Base-by-base conservation (phyloP, 2,797 vertebrate species). In the Helostoma temminkii region DNA sequence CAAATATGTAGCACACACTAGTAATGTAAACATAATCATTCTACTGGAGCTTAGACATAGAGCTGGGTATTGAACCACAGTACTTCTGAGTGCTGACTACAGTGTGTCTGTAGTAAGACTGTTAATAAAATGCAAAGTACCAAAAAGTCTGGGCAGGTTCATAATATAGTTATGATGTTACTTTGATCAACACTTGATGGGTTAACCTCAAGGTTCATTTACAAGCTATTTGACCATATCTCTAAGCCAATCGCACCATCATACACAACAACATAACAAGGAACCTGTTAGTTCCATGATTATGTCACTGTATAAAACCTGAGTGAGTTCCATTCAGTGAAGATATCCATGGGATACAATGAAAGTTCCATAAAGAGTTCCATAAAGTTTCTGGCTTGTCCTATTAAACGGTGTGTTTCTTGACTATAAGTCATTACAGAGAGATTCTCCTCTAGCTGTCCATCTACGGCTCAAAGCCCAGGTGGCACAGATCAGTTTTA, bases 321-420 rank as follows among this genome's bases (percentile, higher is more conserved):
- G 48, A 60, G 46, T 28, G 52, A 45, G 21, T 32, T 43, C 26
- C 46, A 22, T 50, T 59, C 36, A 25, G 10, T 36, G 30, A 25
- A 32, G 19, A 32, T 25, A 46, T 4, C 11, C 4, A 6, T 19
- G 43, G 4, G 6, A 58, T 45, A n/a, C 15, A 14, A 18, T 21
- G 21, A 28, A 66, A 15, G 15, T 11, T 5, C 18, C 3, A 10
- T 6, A 47, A 22, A 47, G 10, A 5, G 6, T 24, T 21, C 6
- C 54, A 25, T 25, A 39, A n/a, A 7, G 54, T 50, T 28, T 18
- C 34, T 60, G 30, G 28, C 55, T 60, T 42, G 2, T 48, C 46
- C 36, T 28, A 8, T 37, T 15, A 15, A 37, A 37, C 10, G 10
- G 36, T 15, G 36, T 1, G 5, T 11, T 37, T 3, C 36, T 37